Conservation (phyloP, 2,888 invertebrate genomes). For the Plebejus argus region DNA sequence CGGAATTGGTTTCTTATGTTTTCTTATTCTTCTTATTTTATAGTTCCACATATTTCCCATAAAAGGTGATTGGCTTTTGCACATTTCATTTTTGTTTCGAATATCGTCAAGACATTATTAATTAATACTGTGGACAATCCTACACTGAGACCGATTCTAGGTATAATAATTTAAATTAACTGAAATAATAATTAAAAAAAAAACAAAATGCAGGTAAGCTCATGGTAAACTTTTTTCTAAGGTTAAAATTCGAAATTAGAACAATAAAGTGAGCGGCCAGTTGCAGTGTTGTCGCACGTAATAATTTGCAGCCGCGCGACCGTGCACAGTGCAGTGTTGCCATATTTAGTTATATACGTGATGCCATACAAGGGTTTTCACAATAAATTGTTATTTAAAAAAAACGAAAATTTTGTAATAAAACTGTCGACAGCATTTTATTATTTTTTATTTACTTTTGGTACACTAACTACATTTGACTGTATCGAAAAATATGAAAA, state of each 20-base stretch:
- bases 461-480: not conserved
- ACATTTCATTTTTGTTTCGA: not conserved
- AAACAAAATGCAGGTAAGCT: not conserved
- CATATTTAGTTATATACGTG: constrained; percentile 26
- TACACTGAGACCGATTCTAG: not conserved
- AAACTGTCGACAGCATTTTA: not conserved
- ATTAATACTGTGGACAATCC: too few relatives aligned
- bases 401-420: not conserved
- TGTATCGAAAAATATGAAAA: not conserved
- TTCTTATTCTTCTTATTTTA: constrained; percentile 25
- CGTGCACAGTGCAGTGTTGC: constrained; percentile 27
- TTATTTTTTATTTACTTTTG: not conserved
- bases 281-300: constrained; percentile 28
- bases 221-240: constrained; percentile 23
- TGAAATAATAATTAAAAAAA: not conserved
- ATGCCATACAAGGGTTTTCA: constrained; percentile 7
- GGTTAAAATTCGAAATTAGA: constrained; percentile 11
- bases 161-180: not conserved
- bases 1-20: constrained; percentile 29
- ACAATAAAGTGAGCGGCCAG: constrained; percentile 25
- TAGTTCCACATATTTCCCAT: not conserved
- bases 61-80: not conserved
- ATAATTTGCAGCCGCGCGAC: constrained; percentile 31
- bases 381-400: constrained; percentile 26
- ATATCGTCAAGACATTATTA: not conserved